Evolutionary conservation across 2,888 invertebrate genomes (phyloP).

Genomic region (Lepetodrilus schrolli): DNA sequence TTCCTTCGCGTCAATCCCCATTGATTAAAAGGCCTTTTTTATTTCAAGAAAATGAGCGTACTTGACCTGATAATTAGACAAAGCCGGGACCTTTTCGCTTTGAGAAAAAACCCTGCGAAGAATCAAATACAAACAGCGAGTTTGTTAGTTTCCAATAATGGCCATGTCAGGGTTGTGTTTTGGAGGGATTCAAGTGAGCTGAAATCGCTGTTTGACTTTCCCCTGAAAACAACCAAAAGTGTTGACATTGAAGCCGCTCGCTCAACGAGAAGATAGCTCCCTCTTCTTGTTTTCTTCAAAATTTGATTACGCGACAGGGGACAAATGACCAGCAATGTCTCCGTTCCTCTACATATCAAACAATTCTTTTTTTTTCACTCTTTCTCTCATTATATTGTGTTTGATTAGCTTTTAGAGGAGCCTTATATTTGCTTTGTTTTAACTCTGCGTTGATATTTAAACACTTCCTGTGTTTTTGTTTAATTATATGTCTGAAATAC

Average conservation of each 20-base stretch:
- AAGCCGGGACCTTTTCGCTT: not conserved
- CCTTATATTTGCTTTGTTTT: conserved; percentile 12
- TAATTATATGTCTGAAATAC: too few relatives aligned
- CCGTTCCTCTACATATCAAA: too few relatives aligned
- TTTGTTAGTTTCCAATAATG: conserved; percentile 23
- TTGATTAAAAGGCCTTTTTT: too few relatives aligned
- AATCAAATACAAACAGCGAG: conserved; percentile 9
- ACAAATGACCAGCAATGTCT: too few relatives aligned
- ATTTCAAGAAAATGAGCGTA: not conserved
- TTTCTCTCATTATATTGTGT: not conserved
- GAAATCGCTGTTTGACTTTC: not conserved
- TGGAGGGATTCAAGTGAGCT: not conserved
- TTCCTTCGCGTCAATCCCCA: not conserved
- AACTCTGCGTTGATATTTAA: not conserved
- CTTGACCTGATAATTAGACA: not conserved
- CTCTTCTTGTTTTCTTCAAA: too few relatives aligned
- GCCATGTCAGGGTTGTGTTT: not conserved
- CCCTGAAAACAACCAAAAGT: not conserved
- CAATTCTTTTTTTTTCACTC: too few relatives aligned
- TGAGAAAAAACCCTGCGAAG: conserved; percentile 1
- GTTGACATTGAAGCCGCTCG: not conserved
- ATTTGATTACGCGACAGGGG: too few relatives aligned
- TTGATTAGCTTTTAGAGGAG: not conserved
- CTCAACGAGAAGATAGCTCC: too few relatives aligned
- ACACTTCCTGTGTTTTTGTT: conserved; percentile 3